Base-by-base conservation (phyloP, 2,797 vertebrate genomes). In the Kryptolebias ocellatus region DNA sequence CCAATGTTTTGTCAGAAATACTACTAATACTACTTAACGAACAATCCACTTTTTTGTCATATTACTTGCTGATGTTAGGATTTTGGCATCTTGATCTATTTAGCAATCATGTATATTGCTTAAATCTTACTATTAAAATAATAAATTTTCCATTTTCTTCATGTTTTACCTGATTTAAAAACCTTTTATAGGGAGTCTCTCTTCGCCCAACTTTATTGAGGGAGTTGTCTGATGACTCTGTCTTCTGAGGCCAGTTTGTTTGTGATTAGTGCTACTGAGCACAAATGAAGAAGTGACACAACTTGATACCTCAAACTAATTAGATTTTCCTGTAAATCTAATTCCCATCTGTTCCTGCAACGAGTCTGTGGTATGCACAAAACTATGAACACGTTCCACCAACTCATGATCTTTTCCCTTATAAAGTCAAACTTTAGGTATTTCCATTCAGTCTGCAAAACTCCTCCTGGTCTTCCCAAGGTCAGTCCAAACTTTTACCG, bases 261-360 rank as follows among this genome's bases (percentile, higher is more conserved):
- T 56, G 29, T 56, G 42, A 54, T 45, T 29, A 51, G 60, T 42
- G 37, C 60, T 34, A 37, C n/a, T 42, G 12, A 24, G 12, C 3
- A 39, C 49, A 49, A 44, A 15, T 37, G 2, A 0, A 60, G 51
- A 55, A 67, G 16, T 18, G 1, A 47, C 15, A 51, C 27, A 53
- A 18, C 4, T 75, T 70, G 55, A 59, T 10, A 31, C 62, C 42
- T 46, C 45, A 20, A 15, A 67, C 37, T 81, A 80, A 89, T 88
- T 82, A 17, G 62, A 89, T 88, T 90, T 81, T 65, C 78, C 67
- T 78, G 65, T 80, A 83, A 87, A 92, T 88, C 71, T 67, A 90
- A 89, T 90, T 78, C 83, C 67, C 74, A 81, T 80, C 78, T 61
- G 44, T 20, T 69, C 81, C 71, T 72, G 74, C 67, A 61, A 37